These are phyloP conservation scores for Acleris cristana DNA, from an alignment of 2,888 invertebrate genomes.

Conservation along the genomic window DNA sequence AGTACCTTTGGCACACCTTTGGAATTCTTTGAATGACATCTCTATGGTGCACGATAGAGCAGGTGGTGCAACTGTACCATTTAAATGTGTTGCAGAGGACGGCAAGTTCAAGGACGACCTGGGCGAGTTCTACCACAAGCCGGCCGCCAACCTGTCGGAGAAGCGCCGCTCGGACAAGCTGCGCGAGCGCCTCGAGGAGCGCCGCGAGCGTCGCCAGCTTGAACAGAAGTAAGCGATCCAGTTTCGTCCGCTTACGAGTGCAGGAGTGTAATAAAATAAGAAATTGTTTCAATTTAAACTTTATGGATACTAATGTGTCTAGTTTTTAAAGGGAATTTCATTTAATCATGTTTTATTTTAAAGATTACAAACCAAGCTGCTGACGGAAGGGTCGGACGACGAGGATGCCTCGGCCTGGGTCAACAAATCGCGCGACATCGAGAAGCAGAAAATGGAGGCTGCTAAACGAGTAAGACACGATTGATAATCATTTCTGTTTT, in stretches of 20 bases:
- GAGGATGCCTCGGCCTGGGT: conserved; percentile 94
- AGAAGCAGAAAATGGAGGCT: conserved; percentile 92
- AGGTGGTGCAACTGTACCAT: no score
- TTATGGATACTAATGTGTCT: not conserved
- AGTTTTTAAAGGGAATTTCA: not conserved
- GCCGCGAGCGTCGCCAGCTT: conserved; percentile 90
- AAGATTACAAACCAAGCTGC: conserved; percentile 66
- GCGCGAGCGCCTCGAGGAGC: conserved; percentile 89
- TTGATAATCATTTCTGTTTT: no score
- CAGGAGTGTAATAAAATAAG: not conserved
- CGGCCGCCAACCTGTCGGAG: conserved; percentile 89
- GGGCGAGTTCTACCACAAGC: conserved; percentile 95
- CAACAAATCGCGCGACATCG: conserved; percentile 88
- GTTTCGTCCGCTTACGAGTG: not conserved
- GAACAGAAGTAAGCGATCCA: conserved; percentile 83
- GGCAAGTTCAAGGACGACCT: conserved; percentile 82
- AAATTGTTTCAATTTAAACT: no score
- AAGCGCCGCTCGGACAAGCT: conserved; percentile 92
- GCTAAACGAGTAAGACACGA: conserved; percentile 86
- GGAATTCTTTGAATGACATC: no score
- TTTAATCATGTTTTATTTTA: not conserved
- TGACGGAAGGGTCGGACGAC: conserved; percentile 88
- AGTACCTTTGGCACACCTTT: no score
- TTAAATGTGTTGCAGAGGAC: conserved; percentile 57
- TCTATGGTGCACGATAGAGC: no score